Base-by-base conservation (phyloP, 2,797 vertebrate species). In the Pseudochirops cupreus region DNA sequence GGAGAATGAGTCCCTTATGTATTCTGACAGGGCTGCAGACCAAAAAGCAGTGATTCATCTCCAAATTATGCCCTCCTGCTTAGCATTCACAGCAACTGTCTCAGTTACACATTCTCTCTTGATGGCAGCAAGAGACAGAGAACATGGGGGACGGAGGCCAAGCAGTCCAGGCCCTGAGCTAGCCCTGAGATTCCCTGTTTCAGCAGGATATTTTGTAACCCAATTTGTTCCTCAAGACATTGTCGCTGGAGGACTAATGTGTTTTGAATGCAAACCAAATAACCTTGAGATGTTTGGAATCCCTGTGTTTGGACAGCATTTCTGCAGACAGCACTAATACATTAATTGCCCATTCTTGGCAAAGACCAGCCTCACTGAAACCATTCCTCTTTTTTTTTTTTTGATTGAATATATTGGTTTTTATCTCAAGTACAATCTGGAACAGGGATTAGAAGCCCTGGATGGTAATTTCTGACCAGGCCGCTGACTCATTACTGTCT, bases 271-370 rank as follows among this genome's bases (percentile, higher is more conserved):
- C 89, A 94, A 95, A 94, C 95, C 67, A 92, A 97, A 89, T 96
- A 96, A 97, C 92, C 95, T 96, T 94, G 96, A 97, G 93, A 92
- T 67, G 93, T 29, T 93, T 56, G 93, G 94, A 93, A 92, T 94
- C 98, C 67, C 95, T 98, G 98, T 98, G 93, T 94, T 98, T 97
- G 97, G 87, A 96, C 96, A 93, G 95, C 97, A 93, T 98, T 97
- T 98, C 98, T 98, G 96, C 95, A 94, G 28, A 96, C 12, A 94
- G 16, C 95, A 94, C 92, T 97, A 95, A 96, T 96, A 97, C 26
- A 95, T 97, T 97, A 97, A 97, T 95, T 98, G 94, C 94, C 94
- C 92, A 87, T 55, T 93, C 96, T 96, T 74, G 92, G n/a, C 55
- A 91, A 90, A 50, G 94, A 97, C 94, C 96, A 89, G 92, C 91